Percentiles rank a stretch among this genome's conserved stretches.
Evolutionary conservation across 2,113 vertebrate genomes (phyloP).

Genomic region (Siniperca chuatsi): DNA sequence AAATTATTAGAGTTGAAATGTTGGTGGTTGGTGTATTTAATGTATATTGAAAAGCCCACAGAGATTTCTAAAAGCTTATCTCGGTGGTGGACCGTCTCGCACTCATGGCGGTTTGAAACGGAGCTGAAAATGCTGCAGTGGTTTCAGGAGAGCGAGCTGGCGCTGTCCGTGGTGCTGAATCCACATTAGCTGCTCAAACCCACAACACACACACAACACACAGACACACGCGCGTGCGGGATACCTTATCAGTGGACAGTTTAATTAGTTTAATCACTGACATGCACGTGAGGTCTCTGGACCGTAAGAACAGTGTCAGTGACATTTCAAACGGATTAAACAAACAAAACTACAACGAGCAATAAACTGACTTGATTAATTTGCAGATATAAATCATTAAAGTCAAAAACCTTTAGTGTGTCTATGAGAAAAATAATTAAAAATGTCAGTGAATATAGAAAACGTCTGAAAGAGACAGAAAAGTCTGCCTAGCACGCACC

Average conservation of each 20-base stretch:
- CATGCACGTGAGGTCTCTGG: neutral
- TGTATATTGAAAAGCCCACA: neutral
- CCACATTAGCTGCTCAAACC: neutral
- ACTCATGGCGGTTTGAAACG: neutral
- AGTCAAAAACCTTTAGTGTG: neutral
- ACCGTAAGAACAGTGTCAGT: neutral
- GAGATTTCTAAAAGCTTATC: neutral
- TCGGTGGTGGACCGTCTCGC: neutral
- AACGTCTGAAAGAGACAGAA: neutral
- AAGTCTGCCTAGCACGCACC: neutral
- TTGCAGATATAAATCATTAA: neutral
- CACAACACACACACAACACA: neutral
- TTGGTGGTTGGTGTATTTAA: neutral
- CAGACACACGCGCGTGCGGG: neutral
- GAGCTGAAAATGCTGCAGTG: slow-evolving; percentile 47
- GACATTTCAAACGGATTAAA: neutral
- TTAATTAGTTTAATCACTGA: neutral
- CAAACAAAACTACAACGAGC: neutral
- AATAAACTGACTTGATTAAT: neutral
- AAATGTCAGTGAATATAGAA: neutral
- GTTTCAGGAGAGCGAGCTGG: slow-evolving; percentile 3
- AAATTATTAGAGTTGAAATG: neutral
- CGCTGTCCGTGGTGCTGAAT: slow-evolving; percentile 68
- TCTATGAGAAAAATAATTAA: neutral
- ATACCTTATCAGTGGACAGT: neutral